Evolutionary conservation across 2,113 vertebrate species (phyloP), one percentile per base, ranked within the genome.

Genomic region (Lepidothrix coronata): DNA sequence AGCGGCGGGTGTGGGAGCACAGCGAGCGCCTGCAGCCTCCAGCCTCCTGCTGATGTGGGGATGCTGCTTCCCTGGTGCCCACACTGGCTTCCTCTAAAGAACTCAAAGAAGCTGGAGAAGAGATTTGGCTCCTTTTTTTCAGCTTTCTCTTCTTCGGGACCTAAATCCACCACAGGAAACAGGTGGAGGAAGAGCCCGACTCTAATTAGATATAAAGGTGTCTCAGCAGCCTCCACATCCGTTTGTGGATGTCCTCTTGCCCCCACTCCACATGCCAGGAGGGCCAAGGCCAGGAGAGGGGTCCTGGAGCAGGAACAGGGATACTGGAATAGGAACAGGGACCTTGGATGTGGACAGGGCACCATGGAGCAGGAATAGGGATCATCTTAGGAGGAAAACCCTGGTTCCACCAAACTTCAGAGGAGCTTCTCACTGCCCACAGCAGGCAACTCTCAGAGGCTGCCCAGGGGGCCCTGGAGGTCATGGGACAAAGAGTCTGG

Each of bases 101-200:
- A 48, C 6, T 25, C 19, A 3, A 4, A 73, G 68, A 63, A 71
- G 16, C 65, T 51, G 54, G 17, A 72, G 52, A 93, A 78, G 39
- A 74, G 72, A 77, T 93, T 77, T 65, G 41, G 44, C 31, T 65
- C n/a, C 2, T 5, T 24, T 33, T 14, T 4, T n/a, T 11, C 37
- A 22, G 23, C 12, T 17, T 49, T 63, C 12, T 85, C 74, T 89
- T 65, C 61, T 48, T 13, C 18, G 12, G 86, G 86, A 81, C 73
- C 65, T 52, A 57, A 87, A 91, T 91, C 76, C 6, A 2, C 91
- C 43, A 3, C 79, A 94, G 94, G 94, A 96, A 97, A 23, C 96
- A 95, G 92, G 92, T 95, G 94, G 83, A 84, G 86, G 82, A 80
- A 95, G 59, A 80, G 86, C 51, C 88, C 71, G 24, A 33, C 65